Percentiles rank a stretch among this genome's conserved stretches.
These are phyloP conservation scores for Actinemys pallida DNA, from an alignment of 2,113 vertebrate genomes.

Conservation along the genomic window DNA sequence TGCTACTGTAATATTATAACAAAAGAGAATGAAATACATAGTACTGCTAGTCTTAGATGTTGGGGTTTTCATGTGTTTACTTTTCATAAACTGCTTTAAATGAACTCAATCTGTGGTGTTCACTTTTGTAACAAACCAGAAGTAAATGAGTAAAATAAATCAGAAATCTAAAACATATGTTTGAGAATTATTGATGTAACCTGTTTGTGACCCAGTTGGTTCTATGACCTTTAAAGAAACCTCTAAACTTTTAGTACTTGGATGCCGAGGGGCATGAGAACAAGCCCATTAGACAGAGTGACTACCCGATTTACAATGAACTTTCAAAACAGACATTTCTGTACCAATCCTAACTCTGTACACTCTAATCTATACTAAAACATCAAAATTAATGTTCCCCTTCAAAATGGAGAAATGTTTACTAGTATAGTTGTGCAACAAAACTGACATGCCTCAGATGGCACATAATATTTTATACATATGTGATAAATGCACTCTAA, in stretches of 20 bases:
- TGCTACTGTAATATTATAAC: neutral
- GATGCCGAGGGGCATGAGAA: neutral
- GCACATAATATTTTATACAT: slow-evolving; percentile 18
- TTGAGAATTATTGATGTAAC: neutral
- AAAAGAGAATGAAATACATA: neutral
- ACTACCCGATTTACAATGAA: neutral
- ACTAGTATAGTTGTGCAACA: neutral
- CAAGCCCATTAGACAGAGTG: neutral
- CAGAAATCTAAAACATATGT: neutral
- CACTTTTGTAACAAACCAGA: neutral
- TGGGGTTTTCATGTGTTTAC: neutral
- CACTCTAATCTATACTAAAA: neutral
- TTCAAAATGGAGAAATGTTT: neutral
- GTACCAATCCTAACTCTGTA: neutral
- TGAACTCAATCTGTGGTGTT: neutral
- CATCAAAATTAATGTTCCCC: neutral
- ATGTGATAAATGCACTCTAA: neutral
- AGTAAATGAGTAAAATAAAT: neutral
- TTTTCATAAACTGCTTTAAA: neutral
- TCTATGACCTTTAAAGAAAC: neutral
- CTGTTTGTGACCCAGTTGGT: neutral
- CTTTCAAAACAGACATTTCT: neutral
- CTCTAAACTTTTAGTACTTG: neutral
- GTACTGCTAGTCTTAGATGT: neutral
- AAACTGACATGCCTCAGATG: slow-evolving; percentile 37